Percentiles rank a stretch among this genome's conserved stretches.
Conservation (phyloP, 1,140 invertebrate species). For the Calliphora vicina region DNA sequence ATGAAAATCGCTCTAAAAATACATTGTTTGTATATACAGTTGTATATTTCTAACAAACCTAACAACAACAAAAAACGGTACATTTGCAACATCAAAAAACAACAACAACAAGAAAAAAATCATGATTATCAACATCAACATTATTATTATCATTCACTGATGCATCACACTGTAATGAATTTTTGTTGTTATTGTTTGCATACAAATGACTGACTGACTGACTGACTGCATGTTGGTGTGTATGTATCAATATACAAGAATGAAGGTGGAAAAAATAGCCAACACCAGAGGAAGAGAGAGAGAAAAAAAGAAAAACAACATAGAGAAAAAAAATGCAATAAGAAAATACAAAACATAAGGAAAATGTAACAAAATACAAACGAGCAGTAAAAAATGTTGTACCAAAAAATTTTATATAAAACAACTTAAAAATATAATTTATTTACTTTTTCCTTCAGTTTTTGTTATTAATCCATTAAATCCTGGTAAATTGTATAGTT, state of each 20-base stretch:
- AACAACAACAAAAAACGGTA: slow-evolving; percentile 25
- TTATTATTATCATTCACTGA: slow-evolving; percentile 23
- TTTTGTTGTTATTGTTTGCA: not conserved
- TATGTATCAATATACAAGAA: not conserved
- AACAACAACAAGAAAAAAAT: not conserved
- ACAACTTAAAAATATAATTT: not conserved
- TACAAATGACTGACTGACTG: not conserved
- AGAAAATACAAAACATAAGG: not conserved
- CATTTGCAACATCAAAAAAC: slow-evolving; percentile 14
- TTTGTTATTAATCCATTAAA: not conserved
- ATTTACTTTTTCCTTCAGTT: not conserved
- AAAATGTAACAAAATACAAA: not conserved
- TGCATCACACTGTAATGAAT: slow-evolving; percentile 7
- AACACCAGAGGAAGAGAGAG: not conserved
- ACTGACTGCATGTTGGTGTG: not conserved
- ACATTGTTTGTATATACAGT: no score
- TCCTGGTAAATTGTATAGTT: not conserved
- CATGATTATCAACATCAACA: not conserved
- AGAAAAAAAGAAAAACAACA: not conserved
- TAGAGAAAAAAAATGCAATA: slow-evolving; percentile 5
- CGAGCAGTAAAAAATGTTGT: not conserved
- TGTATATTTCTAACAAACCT: no score
- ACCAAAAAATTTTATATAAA: slow-evolving; percentile 3
- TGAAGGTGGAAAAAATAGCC: not conserved
- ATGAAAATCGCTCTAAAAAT: no score